These are phyloP conservation scores for Drosophila ercepeae DNA, from an alignment of 1,140 invertebrate genomes.

Conservation along the genomic window DNA sequence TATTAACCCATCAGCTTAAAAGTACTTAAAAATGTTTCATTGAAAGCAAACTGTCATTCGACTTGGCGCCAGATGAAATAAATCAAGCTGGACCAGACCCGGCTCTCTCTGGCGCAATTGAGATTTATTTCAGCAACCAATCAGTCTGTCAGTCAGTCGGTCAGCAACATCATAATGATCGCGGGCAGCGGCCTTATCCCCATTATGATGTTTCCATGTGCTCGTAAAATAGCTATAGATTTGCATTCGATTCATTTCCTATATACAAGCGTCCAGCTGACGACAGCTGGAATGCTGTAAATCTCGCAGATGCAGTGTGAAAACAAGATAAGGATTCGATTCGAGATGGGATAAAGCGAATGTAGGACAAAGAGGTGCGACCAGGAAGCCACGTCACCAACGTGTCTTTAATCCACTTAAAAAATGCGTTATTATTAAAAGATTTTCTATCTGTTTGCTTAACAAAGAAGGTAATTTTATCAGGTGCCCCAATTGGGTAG, in stretches of 20 bases:
- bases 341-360: conserved; percentile 7
- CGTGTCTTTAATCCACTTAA: neutral
- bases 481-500: neutral
- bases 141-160: conserved; percentile 47
- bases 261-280: conserved; percentile 42
- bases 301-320: no score
- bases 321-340: conserved; percentile 20
- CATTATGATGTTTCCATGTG: conserved; percentile 36
- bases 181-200: conserved; percentile 6
- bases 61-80: conserved; percentile 61
- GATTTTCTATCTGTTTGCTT: neutral
- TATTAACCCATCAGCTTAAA: neutral
- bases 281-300: conserved; percentile 27
- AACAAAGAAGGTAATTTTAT: neutral
- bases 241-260: conserved; percentile 60
- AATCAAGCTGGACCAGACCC: conserved; percentile 31
- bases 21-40: conserved; percentile 15
- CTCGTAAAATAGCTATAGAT: conserved; percentile 29
- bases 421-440: neutral
- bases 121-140: conserved; percentile 72
- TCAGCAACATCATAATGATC: conserved; percentile 44
- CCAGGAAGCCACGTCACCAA: conserved; percentile 8
- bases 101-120: conserved; percentile 43
- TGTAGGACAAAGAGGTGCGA: conserved; percentile 26
- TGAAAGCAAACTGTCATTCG: conserved; percentile 23